Conservation (phyloP, 2,797 vertebrate genomes). For the Myoxocephalus aenaeus region DNA sequence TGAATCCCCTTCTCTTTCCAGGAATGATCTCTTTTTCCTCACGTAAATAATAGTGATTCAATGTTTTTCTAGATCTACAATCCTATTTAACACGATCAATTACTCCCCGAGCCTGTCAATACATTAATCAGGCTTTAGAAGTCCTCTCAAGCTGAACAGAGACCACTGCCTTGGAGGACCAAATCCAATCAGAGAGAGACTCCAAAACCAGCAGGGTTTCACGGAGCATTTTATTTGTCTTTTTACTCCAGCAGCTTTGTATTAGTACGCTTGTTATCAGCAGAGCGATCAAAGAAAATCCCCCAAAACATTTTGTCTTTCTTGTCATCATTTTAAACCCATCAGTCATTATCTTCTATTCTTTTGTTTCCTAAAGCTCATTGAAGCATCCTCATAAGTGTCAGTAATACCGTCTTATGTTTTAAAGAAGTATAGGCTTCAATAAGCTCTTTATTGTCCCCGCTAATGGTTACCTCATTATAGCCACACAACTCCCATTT, state of each 20-base stretch:
- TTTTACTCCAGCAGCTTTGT: conserved; percentile 31
- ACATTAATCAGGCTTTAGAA: conserved; percentile 65
- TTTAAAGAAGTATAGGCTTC: conserved; percentile 9
- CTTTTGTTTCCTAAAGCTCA: conserved; percentile 5
- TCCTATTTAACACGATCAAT: conserved; percentile 55
- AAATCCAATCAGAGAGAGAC: conserved; percentile 44
- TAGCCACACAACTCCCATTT: neutral
- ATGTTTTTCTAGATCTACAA: conserved; percentile 48
- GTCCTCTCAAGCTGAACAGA: conserved; percentile 56
- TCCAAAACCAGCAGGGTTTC: conserved; percentile 37
- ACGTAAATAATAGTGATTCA: conserved; percentile 48
- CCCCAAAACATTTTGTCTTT: neutral
- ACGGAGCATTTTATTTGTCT: conserved; percentile 44
- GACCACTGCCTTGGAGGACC: conserved; percentile 32
- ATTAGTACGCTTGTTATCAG: conserved; percentile 27
- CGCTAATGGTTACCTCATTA: conserved; percentile 41
- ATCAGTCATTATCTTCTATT: conserved; percentile 6
- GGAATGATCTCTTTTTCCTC: conserved; percentile 25
- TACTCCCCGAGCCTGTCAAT: conserved; percentile 50
- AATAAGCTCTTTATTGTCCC: conserved; percentile 19
- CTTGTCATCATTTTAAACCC: neutral
- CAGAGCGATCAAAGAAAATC: conserved; percentile 26
- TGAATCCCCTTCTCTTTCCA: conserved; percentile 31
- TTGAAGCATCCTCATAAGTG: neutral
- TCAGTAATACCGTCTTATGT: neutral